These are phyloP conservation scores for Furcifer pardalis DNA, from an alignment of 2,797 vertebrate genomes.

Conservation along the genomic window DNA sequence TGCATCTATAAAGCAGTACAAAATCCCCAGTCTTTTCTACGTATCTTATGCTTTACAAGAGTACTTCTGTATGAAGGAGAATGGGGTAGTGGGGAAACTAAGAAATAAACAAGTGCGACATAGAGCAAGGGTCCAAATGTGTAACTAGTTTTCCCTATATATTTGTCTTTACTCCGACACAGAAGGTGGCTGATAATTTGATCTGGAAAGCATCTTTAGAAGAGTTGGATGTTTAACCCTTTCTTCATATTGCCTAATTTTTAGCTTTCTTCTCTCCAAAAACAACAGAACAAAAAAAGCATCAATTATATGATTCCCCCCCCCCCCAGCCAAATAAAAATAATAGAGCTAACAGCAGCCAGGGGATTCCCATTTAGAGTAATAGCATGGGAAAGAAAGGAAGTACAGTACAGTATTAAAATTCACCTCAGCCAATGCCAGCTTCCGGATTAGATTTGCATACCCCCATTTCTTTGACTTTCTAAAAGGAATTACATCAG, in stretches of 20 bases:
- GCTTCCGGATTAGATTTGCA: neutral
- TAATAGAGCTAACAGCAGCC: neutral
- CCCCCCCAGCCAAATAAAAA: too few relatives aligned
- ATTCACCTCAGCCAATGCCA: neutral
- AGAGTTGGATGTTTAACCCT: neutral
- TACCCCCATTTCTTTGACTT: neutral
- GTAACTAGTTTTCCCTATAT: neutral
- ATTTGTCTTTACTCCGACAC: neutral
- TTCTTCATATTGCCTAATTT: neutral
- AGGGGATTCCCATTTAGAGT: neutral
- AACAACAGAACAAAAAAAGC: too few relatives aligned
- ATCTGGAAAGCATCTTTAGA: neutral
- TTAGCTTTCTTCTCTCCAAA: neutral
- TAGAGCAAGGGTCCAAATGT: neutral
- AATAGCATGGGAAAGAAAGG: neutral
- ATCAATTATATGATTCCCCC: too few relatives aligned
- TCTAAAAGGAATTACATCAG: neutral
- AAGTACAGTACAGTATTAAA: neutral
- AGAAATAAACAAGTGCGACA: neutral
- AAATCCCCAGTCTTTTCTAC: constrained; percentile 2
- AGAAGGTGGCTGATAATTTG: neutral
- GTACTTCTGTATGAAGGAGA: neutral
- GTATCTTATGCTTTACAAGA: neutral
- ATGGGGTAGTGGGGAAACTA: neutral
- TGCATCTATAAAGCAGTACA: neutral